phyloP scores from a whole-genome alignment of 2,113 vertebrate genomes.

The Takifugu flavidus region DNA sequence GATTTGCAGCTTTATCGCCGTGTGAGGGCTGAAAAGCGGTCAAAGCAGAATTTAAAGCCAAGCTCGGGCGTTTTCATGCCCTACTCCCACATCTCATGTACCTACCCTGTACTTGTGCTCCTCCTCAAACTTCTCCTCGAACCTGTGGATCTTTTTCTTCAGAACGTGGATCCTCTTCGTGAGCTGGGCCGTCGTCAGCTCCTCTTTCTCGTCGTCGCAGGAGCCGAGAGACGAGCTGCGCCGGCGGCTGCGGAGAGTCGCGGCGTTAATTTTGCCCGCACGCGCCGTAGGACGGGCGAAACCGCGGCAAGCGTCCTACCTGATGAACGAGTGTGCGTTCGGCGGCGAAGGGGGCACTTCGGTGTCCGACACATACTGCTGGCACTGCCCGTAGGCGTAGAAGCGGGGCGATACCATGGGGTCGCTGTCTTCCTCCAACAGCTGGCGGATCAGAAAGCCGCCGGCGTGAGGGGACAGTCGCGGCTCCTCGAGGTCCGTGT shows the following conservation, averaged over 20 bases:
- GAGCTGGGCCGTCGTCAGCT: conserved; percentile 88
- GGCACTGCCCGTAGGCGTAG: conserved; percentile 88
- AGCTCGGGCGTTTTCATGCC: background rate
- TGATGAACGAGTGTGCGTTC: conserved; percentile 91
- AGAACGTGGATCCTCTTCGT: conserved; percentile 91
- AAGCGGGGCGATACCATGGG: conserved; percentile 97
- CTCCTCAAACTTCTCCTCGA: conserved; percentile 93
- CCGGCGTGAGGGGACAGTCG: conserved; percentile 86
- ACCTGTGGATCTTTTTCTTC: conserved; percentile 94
- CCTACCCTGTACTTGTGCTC: conserved; percentile 92
- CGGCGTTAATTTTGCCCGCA: background rate
- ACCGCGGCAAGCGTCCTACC: conserved; percentile 66
- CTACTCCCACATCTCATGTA: background rate
- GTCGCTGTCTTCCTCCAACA: conserved; percentile 88
- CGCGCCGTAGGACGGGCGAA: background rate
- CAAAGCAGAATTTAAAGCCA: background rate
- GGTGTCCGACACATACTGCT: conserved; percentile 93
- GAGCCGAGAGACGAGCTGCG: conserved; percentile 92
- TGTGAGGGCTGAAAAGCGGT: conserved; percentile 85
- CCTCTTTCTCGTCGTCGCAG: conserved; percentile 85
- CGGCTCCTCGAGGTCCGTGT: conserved; percentile 83
- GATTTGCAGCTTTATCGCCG: conserved; percentile 90
- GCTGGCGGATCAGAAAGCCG: conserved; percentile 87
- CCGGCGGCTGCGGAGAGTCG: conserved; percentile 74
- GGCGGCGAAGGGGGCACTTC: conserved; percentile 98